These are phyloP conservation scores for Neomonachus schauinslandi DNA, from an alignment of 2,113 vertebrate genomes.

Conservation along the genomic window DNA sequence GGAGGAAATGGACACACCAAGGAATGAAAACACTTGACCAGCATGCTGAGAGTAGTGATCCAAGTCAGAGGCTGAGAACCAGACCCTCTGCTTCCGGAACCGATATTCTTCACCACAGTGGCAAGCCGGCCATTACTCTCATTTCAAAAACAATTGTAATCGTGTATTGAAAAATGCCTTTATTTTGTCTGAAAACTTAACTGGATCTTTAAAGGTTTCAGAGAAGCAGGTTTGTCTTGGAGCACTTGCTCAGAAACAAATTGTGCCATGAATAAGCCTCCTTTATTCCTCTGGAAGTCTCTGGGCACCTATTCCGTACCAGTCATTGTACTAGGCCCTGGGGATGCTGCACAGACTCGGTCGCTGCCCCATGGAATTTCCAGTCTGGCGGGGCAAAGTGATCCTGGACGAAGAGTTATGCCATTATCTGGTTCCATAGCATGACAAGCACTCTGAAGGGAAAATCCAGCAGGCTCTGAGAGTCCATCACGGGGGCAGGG, in stretches of 20 bases:
- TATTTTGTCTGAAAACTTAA: not conserved
- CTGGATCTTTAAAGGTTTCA: not conserved
- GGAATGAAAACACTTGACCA: not conserved
- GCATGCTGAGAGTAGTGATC: not conserved
- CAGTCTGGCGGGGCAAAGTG: not conserved
- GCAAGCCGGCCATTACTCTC: not conserved
- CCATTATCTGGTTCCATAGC: too few relatives aligned
- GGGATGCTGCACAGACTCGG: not conserved
- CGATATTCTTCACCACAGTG: not conserved
- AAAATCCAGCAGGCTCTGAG: not conserved
- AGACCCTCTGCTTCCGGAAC: not conserved
- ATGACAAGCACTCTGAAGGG: not conserved
- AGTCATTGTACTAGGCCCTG: not conserved
- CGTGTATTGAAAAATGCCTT: not conserved
- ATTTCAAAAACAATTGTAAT: constrained; percentile 1
- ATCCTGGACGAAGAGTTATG: not conserved
- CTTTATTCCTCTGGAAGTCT: not conserved
- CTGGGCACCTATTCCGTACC: not conserved
- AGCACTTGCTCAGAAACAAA: not conserved
- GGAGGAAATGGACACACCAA: not conserved
- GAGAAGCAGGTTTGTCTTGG: not conserved
- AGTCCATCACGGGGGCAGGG: not conserved
- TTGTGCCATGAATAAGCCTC: not conserved
- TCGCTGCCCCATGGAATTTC: not conserved
- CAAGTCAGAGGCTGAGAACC: not conserved